Evolutionary conservation across 2,888 invertebrate genomes (phyloP).

Genomic region (Embidobia sp.): DNA sequence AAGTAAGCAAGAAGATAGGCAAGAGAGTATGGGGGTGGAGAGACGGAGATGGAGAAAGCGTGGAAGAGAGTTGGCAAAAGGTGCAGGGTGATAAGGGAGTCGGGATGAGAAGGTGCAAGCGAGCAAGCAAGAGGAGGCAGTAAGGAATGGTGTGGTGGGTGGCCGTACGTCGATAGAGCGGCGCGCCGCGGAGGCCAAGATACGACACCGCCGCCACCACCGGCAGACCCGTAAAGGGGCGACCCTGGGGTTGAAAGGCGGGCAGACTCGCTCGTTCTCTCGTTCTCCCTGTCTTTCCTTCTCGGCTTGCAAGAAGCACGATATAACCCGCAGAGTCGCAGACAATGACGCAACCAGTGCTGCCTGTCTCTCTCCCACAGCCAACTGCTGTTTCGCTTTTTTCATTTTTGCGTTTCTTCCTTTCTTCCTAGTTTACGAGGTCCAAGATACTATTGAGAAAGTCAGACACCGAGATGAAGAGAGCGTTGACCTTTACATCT

Average conservation of each 20-base stretch:
- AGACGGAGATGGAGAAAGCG: slow-evolving; percentile 29
- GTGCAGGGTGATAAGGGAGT: slow-evolving; percentile 44
- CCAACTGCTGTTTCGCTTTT: slow-evolving; percentile 62
- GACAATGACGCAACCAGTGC: slow-evolving; percentile 66
- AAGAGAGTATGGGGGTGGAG: slow-evolving; percentile 28
- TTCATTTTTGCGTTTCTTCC: slow-evolving; percentile 60
- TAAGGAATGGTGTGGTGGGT: slow-evolving; percentile 56
- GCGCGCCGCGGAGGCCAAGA: slow-evolving; percentile 82
- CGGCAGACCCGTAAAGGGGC: slow-evolving; percentile 79
- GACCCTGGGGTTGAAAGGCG: slow-evolving; percentile 65
- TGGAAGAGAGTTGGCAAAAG: slow-evolving; percentile 40
- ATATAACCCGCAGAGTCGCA: slow-evolving; percentile 60
- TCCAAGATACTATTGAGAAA: slow-evolving; percentile 7
- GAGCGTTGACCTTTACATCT: background rate
- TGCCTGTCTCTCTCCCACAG: slow-evolving; percentile 33
- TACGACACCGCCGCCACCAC: slow-evolving; percentile 81
- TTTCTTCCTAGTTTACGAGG: slow-evolving; percentile 26
- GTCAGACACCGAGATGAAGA: background rate
- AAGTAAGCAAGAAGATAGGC: slow-evolving; percentile 64
- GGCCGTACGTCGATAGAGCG: slow-evolving; percentile 81
- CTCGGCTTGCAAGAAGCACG: slow-evolving; percentile 67
- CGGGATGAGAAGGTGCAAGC: slow-evolving; percentile 61
- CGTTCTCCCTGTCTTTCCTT: slow-evolving; percentile 55
- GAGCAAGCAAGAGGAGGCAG: slow-evolving; percentile 59
- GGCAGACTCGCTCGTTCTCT: slow-evolving; percentile 54